Base-by-base conservation (phyloP, 1,140 invertebrate species). In the Ostrea denselamellosa region DNA sequence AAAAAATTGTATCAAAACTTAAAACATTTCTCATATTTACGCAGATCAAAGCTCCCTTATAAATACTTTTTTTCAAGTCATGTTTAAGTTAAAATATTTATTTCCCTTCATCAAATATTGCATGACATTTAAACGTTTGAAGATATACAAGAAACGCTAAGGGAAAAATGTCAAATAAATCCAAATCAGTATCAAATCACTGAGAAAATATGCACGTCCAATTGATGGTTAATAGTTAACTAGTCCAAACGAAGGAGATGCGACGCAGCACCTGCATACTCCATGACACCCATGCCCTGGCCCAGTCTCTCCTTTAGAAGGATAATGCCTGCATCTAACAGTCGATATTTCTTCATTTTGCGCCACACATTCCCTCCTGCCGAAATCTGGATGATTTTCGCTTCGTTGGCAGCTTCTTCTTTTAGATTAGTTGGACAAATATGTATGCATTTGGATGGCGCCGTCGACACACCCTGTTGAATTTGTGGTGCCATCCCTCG, bases 331-430 rank as follows among this genome's bases (percentile, higher is more conserved):
- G 9, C 9, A 19, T 62, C 56, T 19, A 62, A 62, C 56, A 10
- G 56, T 19, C 56, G 56, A 19, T 9, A 62, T 62, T 62, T 62
- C 56, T 19, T 19, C 56, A 10, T 62, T 62, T 62, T 62, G 56
- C 9, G 56, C 9, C 56, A 19, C 56, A 62, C 56, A 62, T 9
- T 62, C 19, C 56, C 56, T 62, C 56, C 9, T 62, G 56, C 81
- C n/a, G n/a, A n/a, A n/a, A n/a, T n/a, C n/a, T n/a, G n/a, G n/a
- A n/a, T n/a, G n/a, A n/a, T n/a, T n/a, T 83, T 83, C 4, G 81
- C 81, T 9, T 83, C 8, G 51, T 83, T 83, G 8, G 81, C 44
- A 83, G 81, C 81, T 83, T 83, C 22, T 28, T 22, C 25, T 51
- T 83, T 7, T 28, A 17, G 22, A 83, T 83, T 22, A 44, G 17